A percentile compares a stretch with the other conserved stretches of the same genome.
Evolutionary conservation across 2,113 vertebrate species (phyloP).

Genomic region (Taxidea taxus): DNA sequence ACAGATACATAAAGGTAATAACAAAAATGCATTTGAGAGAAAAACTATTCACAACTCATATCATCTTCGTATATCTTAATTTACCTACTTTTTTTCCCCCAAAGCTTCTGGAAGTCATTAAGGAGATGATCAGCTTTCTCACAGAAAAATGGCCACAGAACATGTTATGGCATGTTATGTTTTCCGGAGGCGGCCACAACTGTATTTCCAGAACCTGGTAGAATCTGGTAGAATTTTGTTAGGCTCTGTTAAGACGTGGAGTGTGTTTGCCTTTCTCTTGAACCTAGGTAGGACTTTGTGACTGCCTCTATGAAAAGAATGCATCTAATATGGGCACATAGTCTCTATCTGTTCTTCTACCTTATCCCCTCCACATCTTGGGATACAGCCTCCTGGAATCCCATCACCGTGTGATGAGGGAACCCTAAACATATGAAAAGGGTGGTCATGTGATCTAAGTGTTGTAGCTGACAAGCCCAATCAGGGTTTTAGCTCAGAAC

Average conservation of each 20-base stretch:
- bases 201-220: background rate
- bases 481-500: background rate
- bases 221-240: background rate
- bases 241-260: background rate
- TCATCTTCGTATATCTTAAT: background rate
- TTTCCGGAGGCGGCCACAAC: background rate
- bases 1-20: slow-evolving; percentile 20
- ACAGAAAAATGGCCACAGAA: background rate
- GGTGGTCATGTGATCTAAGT: background rate
- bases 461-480: background rate
- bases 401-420: background rate
- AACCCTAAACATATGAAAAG: background rate
- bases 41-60: background rate
- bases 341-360: background rate
- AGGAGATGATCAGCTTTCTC: background rate
- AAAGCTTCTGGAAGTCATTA: background rate
- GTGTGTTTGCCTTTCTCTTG: background rate
- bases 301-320: background rate
- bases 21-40: background rate
- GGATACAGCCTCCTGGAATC: background rate
- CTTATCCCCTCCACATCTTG: background rate
- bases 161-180: background rate
- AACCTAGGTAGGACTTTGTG: background rate
- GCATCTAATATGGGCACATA: background rate
- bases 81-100: background rate